A percentile compares a stretch with the other conserved stretches of the same genome.
Conservation (phyloP, 2,797 vertebrate genomes). For the Todus mexicanus region DNA sequence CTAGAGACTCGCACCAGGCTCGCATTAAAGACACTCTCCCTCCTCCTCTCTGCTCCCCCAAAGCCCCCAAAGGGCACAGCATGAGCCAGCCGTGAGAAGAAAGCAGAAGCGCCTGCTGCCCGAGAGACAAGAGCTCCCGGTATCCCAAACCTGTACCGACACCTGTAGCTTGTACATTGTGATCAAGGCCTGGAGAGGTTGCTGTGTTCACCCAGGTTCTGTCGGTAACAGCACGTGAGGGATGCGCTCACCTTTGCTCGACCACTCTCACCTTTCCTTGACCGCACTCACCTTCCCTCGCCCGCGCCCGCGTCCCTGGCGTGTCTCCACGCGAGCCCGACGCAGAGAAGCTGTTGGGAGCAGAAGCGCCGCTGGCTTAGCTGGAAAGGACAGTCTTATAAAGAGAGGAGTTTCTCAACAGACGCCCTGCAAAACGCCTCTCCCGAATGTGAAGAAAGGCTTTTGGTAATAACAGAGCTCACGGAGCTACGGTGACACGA, state of each 20-base stretch:
- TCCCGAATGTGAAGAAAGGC: neutral
- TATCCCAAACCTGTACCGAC: fast-evolving
- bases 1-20: neutral
- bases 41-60: neutral
- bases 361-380: neutral
- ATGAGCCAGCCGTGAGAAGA: neutral
- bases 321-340: fast-evolving
- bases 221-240: neutral
- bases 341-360: neutral
- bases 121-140: neutral
- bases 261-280: fast-evolving
- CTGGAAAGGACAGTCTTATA: neutral
- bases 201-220: fast-evolving
- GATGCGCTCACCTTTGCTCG: fast-evolving
- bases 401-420: neutral
- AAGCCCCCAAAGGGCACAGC: neutral
- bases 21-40: fast-evolving
- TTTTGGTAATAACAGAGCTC: neutral
- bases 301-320: neutral
- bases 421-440: neutral
- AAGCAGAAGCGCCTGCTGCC: neutral
- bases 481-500: neutral
- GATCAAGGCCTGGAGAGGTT: fast-evolving
- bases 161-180: fast-evolving
- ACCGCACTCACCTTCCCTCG: fast-evolving